Evolutionary conservation across 2,888 invertebrate genomes (phyloP).

Genomic region (Sicus ferrugineus): DNA sequence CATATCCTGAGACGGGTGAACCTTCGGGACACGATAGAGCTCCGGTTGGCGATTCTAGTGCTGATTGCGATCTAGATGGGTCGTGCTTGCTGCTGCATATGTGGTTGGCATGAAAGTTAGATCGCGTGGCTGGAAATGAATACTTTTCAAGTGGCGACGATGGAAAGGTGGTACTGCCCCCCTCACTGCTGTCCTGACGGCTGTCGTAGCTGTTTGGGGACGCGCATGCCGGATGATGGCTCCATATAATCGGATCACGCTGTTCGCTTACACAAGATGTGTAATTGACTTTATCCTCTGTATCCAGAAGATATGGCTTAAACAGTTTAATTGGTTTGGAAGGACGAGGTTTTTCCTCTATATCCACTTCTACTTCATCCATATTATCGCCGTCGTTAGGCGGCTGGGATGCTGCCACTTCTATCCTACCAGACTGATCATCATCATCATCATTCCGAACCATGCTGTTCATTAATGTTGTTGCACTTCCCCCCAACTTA

Average conservation of each 20-base stretch:
- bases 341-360: conserved; percentile 47
- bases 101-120: conserved; percentile 51
- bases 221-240: conserved; percentile 52
- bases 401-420: conserved; percentile 39
- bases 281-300: conserved; percentile 63
- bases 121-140: conserved; percentile 56
- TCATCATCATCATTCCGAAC: background rate
- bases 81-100: conserved; percentile 40
- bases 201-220: conserved; percentile 44
- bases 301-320: conserved; percentile 78
- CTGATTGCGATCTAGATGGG: conserved; percentile 51
- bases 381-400: conserved; percentile 45
- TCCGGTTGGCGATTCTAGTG: conserved; percentile 54
- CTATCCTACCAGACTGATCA: conserved; percentile 38
- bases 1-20: conserved; percentile 64
- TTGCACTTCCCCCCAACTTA: conserved; percentile 54
- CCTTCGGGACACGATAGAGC: conserved; percentile 65
- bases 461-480: too few species aligned
- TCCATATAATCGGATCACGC: conserved; percentile 61
- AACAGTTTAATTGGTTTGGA: conserved; percentile 75
- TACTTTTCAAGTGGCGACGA: conserved; percentile 48
- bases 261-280: conserved; percentile 44
- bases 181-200: conserved; percentile 25
- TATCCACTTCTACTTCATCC: conserved; percentile 45
- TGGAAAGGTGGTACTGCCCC: conserved; percentile 50